These are phyloP conservation scores for Spinibarbus caldwelli DNA, from an alignment of 2,797 vertebrate species.

Conservation along the genomic window DNA sequence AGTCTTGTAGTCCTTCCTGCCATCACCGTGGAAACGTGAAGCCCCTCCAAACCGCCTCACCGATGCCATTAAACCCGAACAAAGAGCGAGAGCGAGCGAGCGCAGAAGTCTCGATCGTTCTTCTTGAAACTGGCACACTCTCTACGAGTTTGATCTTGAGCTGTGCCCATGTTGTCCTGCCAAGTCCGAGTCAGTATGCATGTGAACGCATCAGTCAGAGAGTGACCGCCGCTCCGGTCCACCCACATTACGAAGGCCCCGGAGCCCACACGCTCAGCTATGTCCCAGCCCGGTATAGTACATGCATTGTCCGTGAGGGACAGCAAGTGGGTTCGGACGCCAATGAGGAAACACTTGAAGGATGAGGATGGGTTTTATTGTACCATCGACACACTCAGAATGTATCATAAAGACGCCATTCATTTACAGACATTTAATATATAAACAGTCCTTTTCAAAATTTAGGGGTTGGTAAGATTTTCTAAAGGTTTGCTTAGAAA, in stretches of 20 bases:
- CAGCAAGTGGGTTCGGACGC: slow-evolving; percentile 45
- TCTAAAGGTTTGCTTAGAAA: background rate
- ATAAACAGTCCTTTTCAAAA: background rate
- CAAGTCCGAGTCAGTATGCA: slow-evolving; percentile 11
- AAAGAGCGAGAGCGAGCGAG: background rate
- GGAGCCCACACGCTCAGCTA: slow-evolving; percentile 44
- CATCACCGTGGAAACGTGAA: slow-evolving; percentile 54
- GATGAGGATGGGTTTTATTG: slow-evolving; percentile 33
- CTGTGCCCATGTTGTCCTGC: slow-evolving; percentile 43
- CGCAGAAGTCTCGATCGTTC: slow-evolving; percentile 4
- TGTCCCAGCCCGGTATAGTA: slow-evolving; percentile 49
- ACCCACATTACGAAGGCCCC: slow-evolving; percentile 40
- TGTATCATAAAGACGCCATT: background rate
- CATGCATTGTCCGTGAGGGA: slow-evolving; percentile 50
- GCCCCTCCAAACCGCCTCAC: slow-evolving; percentile 73
- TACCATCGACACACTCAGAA: background rate
- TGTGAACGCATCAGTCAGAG: slow-evolving; percentile 5
- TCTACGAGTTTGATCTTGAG: slow-evolving; percentile 18
- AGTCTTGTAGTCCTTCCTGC: slow-evolving; percentile 41
- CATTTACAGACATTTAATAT: background rate
- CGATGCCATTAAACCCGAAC: slow-evolving; percentile 70
- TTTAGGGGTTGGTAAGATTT: background rate
- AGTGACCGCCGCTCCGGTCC: slow-evolving; percentile 27
- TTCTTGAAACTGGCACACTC: slow-evolving; percentile 16
- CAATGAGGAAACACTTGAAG: slow-evolving; percentile 33